Evolutionary conservation across 2,888 invertebrate species (phyloP), one percentile per base, ranked within the genome.

Genomic region (Ochropacha duplaris): DNA sequence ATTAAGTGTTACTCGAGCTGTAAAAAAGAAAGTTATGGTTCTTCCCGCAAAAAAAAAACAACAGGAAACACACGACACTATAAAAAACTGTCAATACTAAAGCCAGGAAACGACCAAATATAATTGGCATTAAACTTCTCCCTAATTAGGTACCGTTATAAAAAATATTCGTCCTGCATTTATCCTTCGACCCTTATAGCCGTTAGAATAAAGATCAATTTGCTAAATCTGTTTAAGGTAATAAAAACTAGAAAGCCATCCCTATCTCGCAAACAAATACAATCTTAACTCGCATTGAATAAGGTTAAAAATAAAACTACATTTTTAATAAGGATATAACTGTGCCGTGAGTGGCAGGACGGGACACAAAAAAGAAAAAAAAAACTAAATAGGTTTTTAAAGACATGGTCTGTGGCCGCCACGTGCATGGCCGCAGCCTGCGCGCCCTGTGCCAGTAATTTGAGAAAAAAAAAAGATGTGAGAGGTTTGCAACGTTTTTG

Each of bases 371-470:
- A 44, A 2, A 14, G 4, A 5, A 44, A 9, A 44, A 44, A 44
- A n/a, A 44, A n/a, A 44, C 6, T 19, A 19, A 44, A 44, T 44
- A 44, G 44, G 44, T 44, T 44, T 44, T 44, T 44, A 44, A 44
- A 44, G 44, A 44, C 39, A n/a, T 39, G 39, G 55, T 49, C 31
- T 28, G 66, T 60, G 58, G 51, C 34, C 19, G 68, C 68, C 69
- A 71, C 69, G 71, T 71, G 71, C 54, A 71, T 19, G 63, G 64
- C 62, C 63, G 68, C 61, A 62, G 50, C 62, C 58, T 62, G 60
- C 69, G 64, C 66, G 68, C 61, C 60, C 61, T 49, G 57, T 60
- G 58, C 60, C 50, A 34, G 31, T 19, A 16, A 19, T 19, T 44
- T 51, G 44, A n/a, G 8, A 28, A 57, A 61, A 67, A 65, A 60